These are phyloP conservation scores for Meganola albula DNA, from an alignment of 2,888 invertebrate genomes.

Conservation along the genomic window DNA sequence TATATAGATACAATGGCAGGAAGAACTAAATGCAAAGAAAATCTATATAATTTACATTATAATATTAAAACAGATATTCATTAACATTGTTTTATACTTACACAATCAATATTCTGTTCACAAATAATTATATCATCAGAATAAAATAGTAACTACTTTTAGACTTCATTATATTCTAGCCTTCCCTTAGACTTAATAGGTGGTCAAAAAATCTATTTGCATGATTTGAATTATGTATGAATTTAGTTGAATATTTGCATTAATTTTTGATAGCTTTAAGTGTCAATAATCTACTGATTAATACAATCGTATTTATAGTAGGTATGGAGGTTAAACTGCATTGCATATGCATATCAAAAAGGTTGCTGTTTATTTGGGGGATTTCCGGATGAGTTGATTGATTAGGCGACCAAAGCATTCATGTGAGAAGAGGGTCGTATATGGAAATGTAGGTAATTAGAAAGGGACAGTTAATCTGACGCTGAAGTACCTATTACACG, in stretches of 20 bases:
- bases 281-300: slow-evolving; percentile 9
- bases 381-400: too few relatives aligned
- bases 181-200: slow-evolving; percentile 20
- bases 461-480: too few relatives aligned
- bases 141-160: slow-evolving; percentile 15
- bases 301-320: slow-evolving; percentile 9
- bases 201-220: slow-evolving; percentile 18
- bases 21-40: slow-evolving; percentile 12
- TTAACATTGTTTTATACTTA: slow-evolving; percentile 15
- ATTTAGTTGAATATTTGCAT: slow-evolving; percentile 28
- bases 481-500: too few relatives aligned
- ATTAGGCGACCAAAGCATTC: too few relatives aligned
- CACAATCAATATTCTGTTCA: slow-evolving; percentile 21
- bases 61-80: slow-evolving; percentile 18
- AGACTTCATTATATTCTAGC: slow-evolving; percentile 26
- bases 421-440: too few relatives aligned
- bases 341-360: too few relatives aligned
- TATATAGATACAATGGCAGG: too few relatives aligned
- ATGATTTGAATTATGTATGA: slow-evolving; percentile 14
- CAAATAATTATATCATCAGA: slow-evolving; percentile 22
- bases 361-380: too few relatives aligned
- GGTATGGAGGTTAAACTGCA: too few relatives aligned
- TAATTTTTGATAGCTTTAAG: slow-evolving; percentile 19
- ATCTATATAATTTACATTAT: slow-evolving; percentile 16
- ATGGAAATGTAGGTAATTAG: too few relatives aligned